phyloP scores from a whole-genome alignment of 2,113 vertebrate species.

The Planiliza haematocheilus region DNA sequence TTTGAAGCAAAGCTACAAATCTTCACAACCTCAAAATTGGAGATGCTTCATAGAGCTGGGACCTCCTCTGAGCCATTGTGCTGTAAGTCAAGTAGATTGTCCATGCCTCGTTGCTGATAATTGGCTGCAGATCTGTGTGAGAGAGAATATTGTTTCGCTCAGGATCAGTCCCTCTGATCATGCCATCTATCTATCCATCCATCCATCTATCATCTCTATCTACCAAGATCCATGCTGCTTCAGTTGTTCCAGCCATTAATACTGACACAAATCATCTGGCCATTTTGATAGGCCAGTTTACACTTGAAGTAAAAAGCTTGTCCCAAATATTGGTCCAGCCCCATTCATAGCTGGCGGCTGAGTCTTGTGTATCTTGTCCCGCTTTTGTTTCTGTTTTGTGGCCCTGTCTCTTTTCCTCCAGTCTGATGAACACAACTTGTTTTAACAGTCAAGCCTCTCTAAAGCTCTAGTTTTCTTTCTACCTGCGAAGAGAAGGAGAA shows the following conservation, averaged over 20 bases:
- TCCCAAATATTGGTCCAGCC: slow-evolving; percentile 17
- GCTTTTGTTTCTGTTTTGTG: slow-evolving; percentile 21
- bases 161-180: slow-evolving; percentile 15
- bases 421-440: slow-evolving; percentile 46
- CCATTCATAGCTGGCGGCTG: slow-evolving; percentile 5
- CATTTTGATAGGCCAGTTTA: too few relatives aligned
- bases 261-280: too few relatives aligned
- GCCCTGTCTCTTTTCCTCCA: slow-evolving; percentile 25
- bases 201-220: too few relatives aligned
- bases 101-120: neutral
- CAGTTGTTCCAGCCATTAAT: neutral
- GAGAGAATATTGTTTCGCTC: slow-evolving; percentile 17
- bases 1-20: too few relatives aligned
- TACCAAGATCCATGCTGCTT: slow-evolving; percentile 1
- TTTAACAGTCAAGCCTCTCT: slow-evolving; percentile 28
- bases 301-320: neutral
- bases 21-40: neutral
- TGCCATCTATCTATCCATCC: too few relatives aligned
- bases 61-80: neutral
- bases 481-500: slow-evolving; percentile 50
- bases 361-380: slow-evolving; percentile 27
- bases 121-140: slow-evolving; percentile 16
- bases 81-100: neutral
- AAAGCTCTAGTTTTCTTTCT: slow-evolving; percentile 30
- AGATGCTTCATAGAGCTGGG: neutral